These are phyloP conservation scores for Coptodon rendalli DNA, from an alignment of 2,113 vertebrate species.

Conservation along the genomic window DNA sequence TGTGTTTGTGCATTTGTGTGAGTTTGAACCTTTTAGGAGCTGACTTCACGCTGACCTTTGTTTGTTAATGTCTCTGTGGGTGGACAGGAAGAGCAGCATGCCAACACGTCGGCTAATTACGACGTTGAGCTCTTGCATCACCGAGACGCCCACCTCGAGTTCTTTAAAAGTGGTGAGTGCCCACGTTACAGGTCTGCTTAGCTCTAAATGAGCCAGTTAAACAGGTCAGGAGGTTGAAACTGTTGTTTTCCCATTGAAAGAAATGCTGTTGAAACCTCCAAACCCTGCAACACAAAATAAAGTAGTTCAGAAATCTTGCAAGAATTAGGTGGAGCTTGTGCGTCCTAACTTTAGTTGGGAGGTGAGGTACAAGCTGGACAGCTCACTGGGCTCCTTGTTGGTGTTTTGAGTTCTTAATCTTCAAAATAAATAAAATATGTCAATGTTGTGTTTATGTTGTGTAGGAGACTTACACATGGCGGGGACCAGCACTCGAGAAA, in stretches of 20 bases:
- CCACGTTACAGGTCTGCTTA: neutral
- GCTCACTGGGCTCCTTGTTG: neutral
- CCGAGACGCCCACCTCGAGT: conserved; percentile 93
- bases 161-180: conserved; percentile 88
- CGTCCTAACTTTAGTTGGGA: neutral
- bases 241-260: neutral
- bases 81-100: conserved; percentile 95
- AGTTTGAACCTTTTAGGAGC: neutral
- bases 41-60: neutral
- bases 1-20: neutral
- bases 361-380: neutral
- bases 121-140: conserved; percentile 98
- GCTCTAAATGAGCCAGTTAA: neutral
- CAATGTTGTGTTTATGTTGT: neutral
- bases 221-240: neutral
- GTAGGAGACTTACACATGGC: conserved; percentile 85
- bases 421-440: neutral
- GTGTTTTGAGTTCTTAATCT: neutral
- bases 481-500: conserved; percentile 83
- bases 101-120: conserved; percentile 98
- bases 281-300: neutral
- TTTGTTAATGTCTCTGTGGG: conserved; percentile 40
- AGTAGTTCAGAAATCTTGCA: neutral
- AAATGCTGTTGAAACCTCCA: neutral
- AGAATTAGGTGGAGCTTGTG: neutral